Conservation (phyloP, 2,888 invertebrate species). For the Drosophila anceps region DNA sequence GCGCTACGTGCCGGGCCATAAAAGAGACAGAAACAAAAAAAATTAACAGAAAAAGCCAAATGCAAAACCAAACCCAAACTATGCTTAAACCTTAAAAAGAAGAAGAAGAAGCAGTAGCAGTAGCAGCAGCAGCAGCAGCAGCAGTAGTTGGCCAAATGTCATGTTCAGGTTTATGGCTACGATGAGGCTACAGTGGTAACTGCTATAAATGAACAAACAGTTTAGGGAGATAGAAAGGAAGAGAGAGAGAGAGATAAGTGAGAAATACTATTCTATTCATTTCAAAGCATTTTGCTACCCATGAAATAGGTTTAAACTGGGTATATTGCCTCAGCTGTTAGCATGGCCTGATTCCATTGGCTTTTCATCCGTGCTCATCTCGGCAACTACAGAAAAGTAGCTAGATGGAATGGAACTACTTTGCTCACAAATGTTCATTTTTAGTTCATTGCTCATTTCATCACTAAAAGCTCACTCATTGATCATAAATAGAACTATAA, state of each 20-base stretch:
- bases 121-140: not conserved
- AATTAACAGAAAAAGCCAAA: not conserved
- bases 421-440: too few species aligned
- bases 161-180: slow-evolving; percentile 9
- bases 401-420: too few species aligned
- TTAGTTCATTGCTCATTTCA: too few species aligned
- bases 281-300: not conserved
- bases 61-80: not conserved
- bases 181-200: not conserved
- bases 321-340: too few species aligned
- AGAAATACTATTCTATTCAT: not conserved
- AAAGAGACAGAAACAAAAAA: not conserved
- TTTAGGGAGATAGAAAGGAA: not conserved
- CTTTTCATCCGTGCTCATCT: too few species aligned
- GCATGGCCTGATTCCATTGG: too few species aligned
- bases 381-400: too few species aligned
- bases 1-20: slow-evolving; percentile 51
- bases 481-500: too few species aligned
- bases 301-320: too few species aligned
- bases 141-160: slow-evolving; percentile 5
- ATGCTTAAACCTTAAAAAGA: not conserved
- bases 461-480: too few species aligned
- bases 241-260: not conserved
- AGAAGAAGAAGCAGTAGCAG: not conserved
- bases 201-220: not conserved